These are phyloP conservation scores for Trissolcus japonicus DNA, from an alignment of 2,888 invertebrate species.

Conservation along the genomic window DNA sequence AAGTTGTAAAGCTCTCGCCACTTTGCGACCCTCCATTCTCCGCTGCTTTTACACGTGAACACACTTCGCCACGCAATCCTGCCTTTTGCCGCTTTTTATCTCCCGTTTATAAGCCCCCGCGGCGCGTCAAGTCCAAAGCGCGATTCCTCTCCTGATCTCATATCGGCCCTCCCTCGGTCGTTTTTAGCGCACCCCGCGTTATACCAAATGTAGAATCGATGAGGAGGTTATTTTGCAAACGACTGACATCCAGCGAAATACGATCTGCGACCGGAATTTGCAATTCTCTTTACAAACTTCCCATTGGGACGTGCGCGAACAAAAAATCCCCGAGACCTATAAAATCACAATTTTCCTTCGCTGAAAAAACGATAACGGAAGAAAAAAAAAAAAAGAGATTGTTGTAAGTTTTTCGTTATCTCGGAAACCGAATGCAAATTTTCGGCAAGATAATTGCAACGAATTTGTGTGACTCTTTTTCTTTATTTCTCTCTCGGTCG, in stretches of 20 bases:
- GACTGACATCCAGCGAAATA: constrained; percentile 46
- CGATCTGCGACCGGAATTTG: constrained; percentile 52
- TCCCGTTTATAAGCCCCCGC: constrained; percentile 47
- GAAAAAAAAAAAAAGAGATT: neutral
- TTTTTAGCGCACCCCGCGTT: constrained; percentile 23
- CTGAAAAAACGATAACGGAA: too few species aligned
- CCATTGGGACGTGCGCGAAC: constrained; percentile 8
- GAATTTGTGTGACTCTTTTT: too few species aligned
- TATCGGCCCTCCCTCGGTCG: constrained; percentile 6
- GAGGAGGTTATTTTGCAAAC: constrained; percentile 50
- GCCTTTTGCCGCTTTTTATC: constrained; percentile 43
- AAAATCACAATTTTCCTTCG: constrained; percentile 30
- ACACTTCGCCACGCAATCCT: constrained; percentile 31
- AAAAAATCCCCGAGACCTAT: constrained; percentile 16
- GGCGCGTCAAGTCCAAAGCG: constrained; percentile 47
- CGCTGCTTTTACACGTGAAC: constrained; percentile 19
- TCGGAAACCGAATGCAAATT: constrained; percentile 1
- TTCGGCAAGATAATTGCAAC: too few species aligned
- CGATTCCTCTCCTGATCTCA: constrained; percentile 13
- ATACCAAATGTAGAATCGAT: constrained; percentile 53
- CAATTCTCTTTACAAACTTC: constrained; percentile 46
- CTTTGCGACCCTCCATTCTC: constrained; percentile 48
- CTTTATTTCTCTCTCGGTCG: too few species aligned
- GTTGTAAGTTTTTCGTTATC: constrained; percentile 18
- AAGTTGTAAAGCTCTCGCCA: constrained; percentile 59